Evolutionary conservation across 2,888 invertebrate species (phyloP).

Genomic region (Cataglyphis livida): DNA sequence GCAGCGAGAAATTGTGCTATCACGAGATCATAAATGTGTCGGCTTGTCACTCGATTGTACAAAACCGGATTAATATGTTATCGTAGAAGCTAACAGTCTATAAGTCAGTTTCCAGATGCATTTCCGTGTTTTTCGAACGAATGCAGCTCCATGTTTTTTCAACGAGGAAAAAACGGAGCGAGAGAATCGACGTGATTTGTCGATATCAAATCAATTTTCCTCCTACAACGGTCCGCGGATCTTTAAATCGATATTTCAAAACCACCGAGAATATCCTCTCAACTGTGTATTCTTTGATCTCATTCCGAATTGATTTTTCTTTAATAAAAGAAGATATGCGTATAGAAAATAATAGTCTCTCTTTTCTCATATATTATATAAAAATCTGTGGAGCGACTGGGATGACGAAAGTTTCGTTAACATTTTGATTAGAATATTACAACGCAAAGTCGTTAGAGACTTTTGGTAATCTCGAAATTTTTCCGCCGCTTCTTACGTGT

Average conservation of each 20-base stretch:
- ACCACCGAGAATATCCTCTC: neutral
- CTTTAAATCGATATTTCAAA: neutral
- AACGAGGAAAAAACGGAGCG: slow-evolving; percentile 5
- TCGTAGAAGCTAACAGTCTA: slow-evolving; percentile 43
- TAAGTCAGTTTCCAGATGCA: slow-evolving; percentile 63
- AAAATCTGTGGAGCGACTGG: neutral
- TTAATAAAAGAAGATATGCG: neutral
- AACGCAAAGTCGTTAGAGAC: slow-evolving; percentile 9
- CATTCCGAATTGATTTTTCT: neutral
- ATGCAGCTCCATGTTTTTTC: slow-evolving; percentile 13
- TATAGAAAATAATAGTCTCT: neutral
- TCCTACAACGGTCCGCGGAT: neutral
- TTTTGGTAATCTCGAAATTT: slow-evolving; percentile 6
- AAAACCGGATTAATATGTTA: slow-evolving; percentile 71
- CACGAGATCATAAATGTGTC: slow-evolving; percentile 69
- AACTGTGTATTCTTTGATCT: neutral
- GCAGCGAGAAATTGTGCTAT: slow-evolving; percentile 70
- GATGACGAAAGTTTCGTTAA: slow-evolving; percentile 28
- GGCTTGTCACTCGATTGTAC: slow-evolving; percentile 59
- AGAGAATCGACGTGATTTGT: slow-evolving; percentile 38
- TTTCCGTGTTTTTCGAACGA: slow-evolving; percentile 52
- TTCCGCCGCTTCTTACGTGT: neutral
- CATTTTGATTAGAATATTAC: slow-evolving; percentile 10
- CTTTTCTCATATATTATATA: neutral
- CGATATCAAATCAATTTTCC: slow-evolving; percentile 28